Evolutionary conservation across 1,140 invertebrate genomes (phyloP).

Genomic region (Myzus persicae): DNA sequence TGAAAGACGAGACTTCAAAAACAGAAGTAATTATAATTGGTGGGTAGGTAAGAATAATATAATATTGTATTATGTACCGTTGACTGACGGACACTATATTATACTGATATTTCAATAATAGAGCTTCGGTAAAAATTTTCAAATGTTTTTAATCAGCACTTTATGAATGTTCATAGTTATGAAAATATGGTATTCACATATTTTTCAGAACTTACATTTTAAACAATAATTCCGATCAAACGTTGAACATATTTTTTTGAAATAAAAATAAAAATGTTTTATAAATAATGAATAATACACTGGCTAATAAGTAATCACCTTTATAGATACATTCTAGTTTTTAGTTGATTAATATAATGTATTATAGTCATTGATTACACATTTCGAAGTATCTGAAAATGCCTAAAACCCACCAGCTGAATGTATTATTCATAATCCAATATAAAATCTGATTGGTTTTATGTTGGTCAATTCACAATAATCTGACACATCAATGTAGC

Average conservation of each 20-base stretch:
- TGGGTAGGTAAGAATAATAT: not conserved
- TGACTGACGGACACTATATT: not conserved
- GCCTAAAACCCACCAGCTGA: not conserved
- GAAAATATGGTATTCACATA: not conserved
- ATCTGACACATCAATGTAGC: not conserved
- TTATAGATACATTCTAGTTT: not conserved
- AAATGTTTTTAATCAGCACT: not conserved
- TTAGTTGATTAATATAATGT: not conserved
- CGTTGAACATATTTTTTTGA: not conserved
- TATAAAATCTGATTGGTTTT: not conserved
- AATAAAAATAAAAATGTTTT: too few species aligned
- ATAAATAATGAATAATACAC: too few species aligned
- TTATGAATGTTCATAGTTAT: not conserved
- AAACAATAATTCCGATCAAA: not conserved
- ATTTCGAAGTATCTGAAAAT: not conserved
- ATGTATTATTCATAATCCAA: not conserved
- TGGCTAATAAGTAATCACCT: too few species aligned
- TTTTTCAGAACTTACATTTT: not conserved
- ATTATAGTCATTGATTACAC: not conserved
- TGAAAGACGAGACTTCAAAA: not conserved
- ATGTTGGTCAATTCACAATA: not conserved
- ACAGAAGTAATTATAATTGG: not conserved
- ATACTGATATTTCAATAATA: too few species aligned
- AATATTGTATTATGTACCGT: not conserved
- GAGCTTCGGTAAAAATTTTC: not conserved